These are phyloP conservation scores for Pentalonia nigronervosa DNA, from an alignment of 1,140 invertebrate species.

Conservation along the genomic window DNA sequence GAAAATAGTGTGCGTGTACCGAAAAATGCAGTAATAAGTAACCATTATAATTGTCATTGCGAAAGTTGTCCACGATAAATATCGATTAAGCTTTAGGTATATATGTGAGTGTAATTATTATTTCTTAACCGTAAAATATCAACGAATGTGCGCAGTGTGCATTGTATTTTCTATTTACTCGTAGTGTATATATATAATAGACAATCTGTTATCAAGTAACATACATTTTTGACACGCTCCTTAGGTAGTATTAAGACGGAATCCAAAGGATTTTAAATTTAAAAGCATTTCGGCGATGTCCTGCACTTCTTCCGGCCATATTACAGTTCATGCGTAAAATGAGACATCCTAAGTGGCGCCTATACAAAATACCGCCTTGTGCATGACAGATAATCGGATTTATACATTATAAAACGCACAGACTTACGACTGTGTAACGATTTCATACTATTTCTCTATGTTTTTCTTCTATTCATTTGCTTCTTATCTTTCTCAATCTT, in stretches of 20 bases:
- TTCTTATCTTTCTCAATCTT: conserved; percentile 8
- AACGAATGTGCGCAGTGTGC: neutral
- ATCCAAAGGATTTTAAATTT: neutral
- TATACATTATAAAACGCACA: neutral
- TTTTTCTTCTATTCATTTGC: neutral
- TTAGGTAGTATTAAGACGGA: neutral
- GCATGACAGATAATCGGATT: conserved; percentile 8
- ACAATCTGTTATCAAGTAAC: no score
- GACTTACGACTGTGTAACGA: neutral
- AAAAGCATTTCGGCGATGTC: neutral
- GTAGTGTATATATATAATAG: neutral
- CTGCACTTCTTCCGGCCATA: neutral
- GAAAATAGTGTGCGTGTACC: neutral
- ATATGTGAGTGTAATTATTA: neutral
- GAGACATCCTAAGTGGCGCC: neutral
- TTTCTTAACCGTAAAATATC: conserved; percentile 15
- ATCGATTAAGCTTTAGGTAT: neutral
- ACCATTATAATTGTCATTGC: neutral
- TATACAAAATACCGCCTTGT: neutral
- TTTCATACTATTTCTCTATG: neutral
- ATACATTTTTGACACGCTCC: neutral
- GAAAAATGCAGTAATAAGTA: neutral
- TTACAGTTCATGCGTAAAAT: neutral
- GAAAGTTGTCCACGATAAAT: neutral
- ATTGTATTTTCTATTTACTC: neutral